These are phyloP conservation scores for Corticium candelabrum DNA, from an alignment of 37 sponge, comb jelly and placozoan species.

Conservation along the genomic window DNA sequence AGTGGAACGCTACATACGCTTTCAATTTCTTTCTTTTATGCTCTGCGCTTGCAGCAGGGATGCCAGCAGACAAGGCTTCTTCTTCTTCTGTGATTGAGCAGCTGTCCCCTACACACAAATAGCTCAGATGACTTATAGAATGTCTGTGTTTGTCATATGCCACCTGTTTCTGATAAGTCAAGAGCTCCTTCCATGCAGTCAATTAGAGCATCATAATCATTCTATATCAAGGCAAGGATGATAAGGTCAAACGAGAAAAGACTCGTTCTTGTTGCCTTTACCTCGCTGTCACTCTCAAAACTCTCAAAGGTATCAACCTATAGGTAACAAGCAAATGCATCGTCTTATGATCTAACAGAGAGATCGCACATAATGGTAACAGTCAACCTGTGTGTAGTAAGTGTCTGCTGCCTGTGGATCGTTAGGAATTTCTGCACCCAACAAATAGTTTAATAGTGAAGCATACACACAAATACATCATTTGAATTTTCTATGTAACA, in stretches of 20 bases:
- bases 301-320: conserved; percentile 54
- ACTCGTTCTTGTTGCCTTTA: conserved; percentile 11
- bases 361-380: too few relatives aligned
- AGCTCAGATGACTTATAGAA: too few relatives aligned
- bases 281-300: conserved; percentile 31
- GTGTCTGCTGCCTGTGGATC: conserved; percentile 60
- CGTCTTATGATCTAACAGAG: too few relatives aligned
- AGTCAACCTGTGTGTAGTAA: conserved; percentile 61
- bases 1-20: not conserved
- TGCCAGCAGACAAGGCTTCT: not conserved
- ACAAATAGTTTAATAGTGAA: not conserved
- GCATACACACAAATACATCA: not conserved
- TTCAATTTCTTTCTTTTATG: not conserved
- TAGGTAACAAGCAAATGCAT: not conserved
- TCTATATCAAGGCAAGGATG: conserved; percentile 8
- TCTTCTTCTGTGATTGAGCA: conserved; percentile 2
- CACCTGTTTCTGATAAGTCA: conserved; percentile 11
- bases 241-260: too few relatives aligned
- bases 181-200: conserved; percentile 59
- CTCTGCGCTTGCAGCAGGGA: not conserved
- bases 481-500: too few relatives aligned
- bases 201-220: conserved; percentile 65
- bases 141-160: too few relatives aligned
- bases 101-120: too few relatives aligned
- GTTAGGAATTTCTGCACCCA: conserved; percentile 38